Evolutionary conservation across 2,113 vertebrate species (phyloP), one percentile per base, ranked within the genome.

Genomic region (Choloepus hoffmanni): DNA sequence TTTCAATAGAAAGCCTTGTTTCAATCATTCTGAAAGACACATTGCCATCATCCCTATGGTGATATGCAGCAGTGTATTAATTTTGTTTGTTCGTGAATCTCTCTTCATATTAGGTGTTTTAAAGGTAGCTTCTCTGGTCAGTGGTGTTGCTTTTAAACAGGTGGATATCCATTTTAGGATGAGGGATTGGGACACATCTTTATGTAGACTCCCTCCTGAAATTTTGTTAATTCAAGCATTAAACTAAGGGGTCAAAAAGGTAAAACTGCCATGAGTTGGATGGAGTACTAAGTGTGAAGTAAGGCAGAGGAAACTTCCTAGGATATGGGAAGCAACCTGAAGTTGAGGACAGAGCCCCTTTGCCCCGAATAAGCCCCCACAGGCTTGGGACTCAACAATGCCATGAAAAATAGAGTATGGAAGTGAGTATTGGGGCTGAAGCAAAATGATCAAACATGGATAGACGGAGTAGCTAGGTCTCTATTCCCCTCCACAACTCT

Each of bases 101-200:
- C 48, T 85, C 3, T 90, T 90, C 67, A 68, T 50, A 72, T 92
- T 83, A 68, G 15, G 4, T n/a, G 2, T 93, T 92, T 90, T 85
- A 77, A 76, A 33, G 19, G 16, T 92, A 89, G 19, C 70, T 96
- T 94, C 6, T 86, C 7, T 45, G 50, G 13, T 95, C 40, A 74
- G 16, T 76, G 7, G 45, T 63, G 74, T 33, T 74, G 7, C 74
- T 58, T 96, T 85, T 74, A 43, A 67, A 40, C 26, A 79, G 36
- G 28, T 3, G 2, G 78, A 12, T 60, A 53, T 33, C 28, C 4
- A 67, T 36, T 85, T 82, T 36, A 94, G 55, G 28, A 83, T 10
- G 28, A 53, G 81, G 16, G 70, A 60, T 12, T 90, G 33, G 89
- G 68, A 70, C 11, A 23, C 73, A 70, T 9, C 18, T 93, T 48